Percentiles rank a stretch among this genome's conserved stretches.
Evolutionary conservation across 2,888 invertebrate genomes (phyloP).

Genomic region (Parasteatoda lunata): DNA sequence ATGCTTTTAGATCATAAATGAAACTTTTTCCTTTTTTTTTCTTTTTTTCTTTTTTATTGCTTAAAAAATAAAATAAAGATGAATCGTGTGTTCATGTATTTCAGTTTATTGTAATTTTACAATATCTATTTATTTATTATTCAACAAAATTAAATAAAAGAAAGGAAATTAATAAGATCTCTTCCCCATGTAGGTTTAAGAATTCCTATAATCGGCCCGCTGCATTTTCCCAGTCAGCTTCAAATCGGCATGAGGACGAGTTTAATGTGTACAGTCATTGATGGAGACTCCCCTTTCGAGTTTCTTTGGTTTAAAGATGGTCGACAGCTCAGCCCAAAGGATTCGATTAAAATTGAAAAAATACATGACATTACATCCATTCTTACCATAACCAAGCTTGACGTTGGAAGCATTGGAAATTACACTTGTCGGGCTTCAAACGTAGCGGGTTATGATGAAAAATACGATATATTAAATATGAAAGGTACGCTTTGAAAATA

Average conservation of each 20-base stretch:
- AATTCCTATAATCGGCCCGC: background rate
- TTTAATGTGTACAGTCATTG: slow-evolving; percentile 11
- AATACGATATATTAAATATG: slow-evolving; percentile 11
- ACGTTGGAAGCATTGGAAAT: slow-evolving; percentile 35
- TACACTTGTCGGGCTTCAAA: slow-evolving; percentile 58
- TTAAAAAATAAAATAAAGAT: too few species aligned
- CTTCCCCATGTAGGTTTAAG: too few species aligned
- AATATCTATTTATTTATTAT: too few species aligned
- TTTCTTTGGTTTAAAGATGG: slow-evolving; percentile 51
- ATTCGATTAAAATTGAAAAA: background rate
- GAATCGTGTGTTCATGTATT: too few species aligned
- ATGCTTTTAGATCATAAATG: too few species aligned
- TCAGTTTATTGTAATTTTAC: too few species aligned
- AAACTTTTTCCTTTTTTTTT: too few species aligned
- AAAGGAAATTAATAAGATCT: too few species aligned
- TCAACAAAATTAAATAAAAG: too few species aligned
- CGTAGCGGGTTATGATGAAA: slow-evolving; percentile 33
- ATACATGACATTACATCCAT: slow-evolving; percentile 23
- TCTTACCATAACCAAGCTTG: slow-evolving; percentile 23
- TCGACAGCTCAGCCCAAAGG: background rate
- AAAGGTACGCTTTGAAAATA: slow-evolving; percentile 28
- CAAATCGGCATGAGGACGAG: background rate
- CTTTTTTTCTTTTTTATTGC: too few species aligned
- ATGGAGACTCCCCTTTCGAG: slow-evolving; percentile 33
- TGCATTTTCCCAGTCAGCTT: background rate